phyloP scores from a whole-genome alignment of 2,888 invertebrate species.

The Pachydiplax longipennis region DNA sequence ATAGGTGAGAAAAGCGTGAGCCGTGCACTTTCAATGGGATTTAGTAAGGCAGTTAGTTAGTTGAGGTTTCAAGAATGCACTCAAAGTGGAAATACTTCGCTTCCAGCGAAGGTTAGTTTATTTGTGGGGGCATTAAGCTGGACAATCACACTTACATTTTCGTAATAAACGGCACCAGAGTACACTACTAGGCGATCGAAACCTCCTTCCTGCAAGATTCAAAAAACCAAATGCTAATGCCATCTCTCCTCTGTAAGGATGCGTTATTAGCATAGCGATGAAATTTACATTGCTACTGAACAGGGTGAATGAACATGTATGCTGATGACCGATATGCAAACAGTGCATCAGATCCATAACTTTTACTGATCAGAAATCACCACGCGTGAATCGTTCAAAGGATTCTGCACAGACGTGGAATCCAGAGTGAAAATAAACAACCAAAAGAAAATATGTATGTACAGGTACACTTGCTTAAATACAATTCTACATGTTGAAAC shows the following conservation, averaged over 20 bases:
- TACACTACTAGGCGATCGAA: constrained; percentile 46
- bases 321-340: constrained; percentile 2
- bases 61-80: background rate
- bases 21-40: constrained; percentile 8
- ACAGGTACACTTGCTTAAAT: background rate
- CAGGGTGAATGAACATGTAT: background rate
- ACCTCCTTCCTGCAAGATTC: constrained; percentile 46
- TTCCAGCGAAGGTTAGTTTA: constrained; percentile 23
- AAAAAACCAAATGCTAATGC: constrained; percentile 44
- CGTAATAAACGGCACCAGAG: constrained; percentile 46
- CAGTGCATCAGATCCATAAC: background rate
- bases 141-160: constrained; percentile 46
- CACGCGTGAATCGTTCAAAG: background rate
- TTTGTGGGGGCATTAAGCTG: constrained; percentile 7
- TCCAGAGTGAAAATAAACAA: background rate
- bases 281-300: background rate
- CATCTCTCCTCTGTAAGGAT: constrained; percentile 5
- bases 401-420: background rate
- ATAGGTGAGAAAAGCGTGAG: background rate
- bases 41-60: background rate
- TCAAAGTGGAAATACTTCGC: background rate
- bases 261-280: background rate
- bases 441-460: background rate
- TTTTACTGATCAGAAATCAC: background rate
- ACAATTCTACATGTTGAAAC: background rate